These are phyloP conservation scores for Chelon auratus DNA, from an alignment of 2,797 vertebrate species.

Conservation along the genomic window DNA sequence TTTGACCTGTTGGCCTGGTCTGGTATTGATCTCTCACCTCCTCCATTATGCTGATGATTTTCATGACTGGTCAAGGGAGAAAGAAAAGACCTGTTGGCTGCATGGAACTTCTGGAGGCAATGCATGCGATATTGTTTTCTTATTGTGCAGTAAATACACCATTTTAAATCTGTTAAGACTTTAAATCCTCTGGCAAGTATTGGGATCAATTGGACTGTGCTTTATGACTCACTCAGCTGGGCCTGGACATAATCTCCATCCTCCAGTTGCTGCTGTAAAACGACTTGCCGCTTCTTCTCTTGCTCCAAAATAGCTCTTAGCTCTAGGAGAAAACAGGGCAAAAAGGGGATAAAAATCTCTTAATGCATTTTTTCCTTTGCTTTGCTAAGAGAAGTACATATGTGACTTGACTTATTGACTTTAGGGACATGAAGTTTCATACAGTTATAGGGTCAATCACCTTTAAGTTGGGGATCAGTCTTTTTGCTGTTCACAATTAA, in stretches of 20 bases:
- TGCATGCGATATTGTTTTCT: too few species aligned
- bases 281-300: neutral
- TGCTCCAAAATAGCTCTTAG: constrained; percentile 33
- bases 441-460: constrained; percentile 27
- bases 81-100: neutral
- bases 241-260: constrained; percentile 8
- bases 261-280: constrained; percentile 46
- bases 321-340: constrained; percentile 30
- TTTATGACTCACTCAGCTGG: constrained; percentile 55
- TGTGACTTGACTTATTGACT: neutral
- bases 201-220: neutral
- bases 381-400: neutral
- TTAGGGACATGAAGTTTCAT: neutral
- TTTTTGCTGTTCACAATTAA: neutral
- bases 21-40: constrained; percentile 32
- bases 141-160: too few species aligned
- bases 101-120: too few species aligned
- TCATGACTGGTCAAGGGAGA: constrained; percentile 36
- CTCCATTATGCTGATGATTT: constrained; percentile 46
- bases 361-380: neutral
- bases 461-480: constrained; percentile 9
- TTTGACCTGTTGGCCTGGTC: constrained; percentile 3
- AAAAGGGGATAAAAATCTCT: neutral
- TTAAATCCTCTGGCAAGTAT: too few species aligned
- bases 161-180: too few species aligned